Evolutionary conservation across 1,140 invertebrate genomes (phyloP).

Genomic region (Bradynema listronoti): DNA sequence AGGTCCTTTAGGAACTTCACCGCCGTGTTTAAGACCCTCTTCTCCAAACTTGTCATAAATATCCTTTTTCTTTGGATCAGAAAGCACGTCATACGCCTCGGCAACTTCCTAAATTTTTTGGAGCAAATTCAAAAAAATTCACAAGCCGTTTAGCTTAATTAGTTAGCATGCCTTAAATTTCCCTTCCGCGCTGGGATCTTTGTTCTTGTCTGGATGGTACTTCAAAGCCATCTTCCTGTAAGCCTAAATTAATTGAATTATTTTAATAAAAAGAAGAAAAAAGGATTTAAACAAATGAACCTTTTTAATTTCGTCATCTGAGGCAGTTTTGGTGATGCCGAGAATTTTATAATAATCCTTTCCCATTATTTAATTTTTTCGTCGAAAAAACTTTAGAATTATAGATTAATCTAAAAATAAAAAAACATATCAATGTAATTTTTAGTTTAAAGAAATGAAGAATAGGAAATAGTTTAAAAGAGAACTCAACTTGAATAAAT

Average conservation of each 20-base stretch:
- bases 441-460: too few relatives aligned
- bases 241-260: conserved; percentile 48
- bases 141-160: not conserved
- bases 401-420: too few relatives aligned
- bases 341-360: conserved; percentile 96
- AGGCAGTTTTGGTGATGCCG: conserved; percentile 75
- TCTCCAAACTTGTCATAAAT: conserved; percentile 92
- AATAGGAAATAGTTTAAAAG: too few relatives aligned
- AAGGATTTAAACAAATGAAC: conserved; percentile 59
- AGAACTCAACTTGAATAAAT: too few relatives aligned
- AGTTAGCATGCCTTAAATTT: conserved; percentile 77
- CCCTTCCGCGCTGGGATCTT: conserved; percentile 82
- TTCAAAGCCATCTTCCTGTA: conserved; percentile 93
- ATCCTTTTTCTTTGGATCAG: conserved; percentile 85
- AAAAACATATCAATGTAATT: too few relatives aligned
- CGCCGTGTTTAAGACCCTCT: conserved; percentile 75
- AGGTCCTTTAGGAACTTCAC: conserved; percentile 60
- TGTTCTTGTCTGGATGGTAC: conserved; percentile 99
- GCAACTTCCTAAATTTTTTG: conserved; percentile 67
- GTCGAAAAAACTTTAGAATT: too few relatives aligned
- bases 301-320: conserved; percentile 93
- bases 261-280: conserved; percentile 13
- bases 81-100: conserved; percentile 94
- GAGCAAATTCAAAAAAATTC: not conserved
- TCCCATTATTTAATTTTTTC: conserved; percentile 79